Evolutionary conservation across 1,140 invertebrate species (phyloP), one percentile per base, ranked within the genome.

Genomic region (Drosophila triauraria): DNA sequence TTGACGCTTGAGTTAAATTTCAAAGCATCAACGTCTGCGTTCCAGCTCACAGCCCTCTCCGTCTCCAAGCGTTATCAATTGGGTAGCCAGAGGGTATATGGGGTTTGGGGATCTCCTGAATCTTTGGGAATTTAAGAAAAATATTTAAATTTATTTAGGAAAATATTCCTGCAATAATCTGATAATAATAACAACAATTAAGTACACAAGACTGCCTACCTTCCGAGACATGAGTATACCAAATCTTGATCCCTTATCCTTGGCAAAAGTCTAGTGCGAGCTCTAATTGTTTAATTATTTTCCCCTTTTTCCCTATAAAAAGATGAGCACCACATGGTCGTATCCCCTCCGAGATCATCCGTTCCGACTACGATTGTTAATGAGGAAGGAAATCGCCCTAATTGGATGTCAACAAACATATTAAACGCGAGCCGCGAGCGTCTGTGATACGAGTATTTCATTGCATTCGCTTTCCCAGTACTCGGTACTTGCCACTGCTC

Each of bases 401-500:
- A 90, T 90, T 90, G 85, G 85, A 82, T 90, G 85, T 90, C 85
- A 90, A 90, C 85, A 90, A 88, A 91, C 85, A 91, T 91, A 90
- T 85, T 90, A 91, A 82, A 75, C 67, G 77, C 60, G 35, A 78
- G 43, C 67, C 68, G 51, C 67, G 25, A 54, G 51, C 48, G 51
- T 80, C 77, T 80, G 78, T 80, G 76, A 75, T 80, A 72, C 46
- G 67, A 72, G 67, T 70, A 27, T 67, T 57, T 75, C 27, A 80
- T 80, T 79, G 76, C 76, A 79, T 59, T 80, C 59, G 67, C 54
- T 63, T 78, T 79, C 63, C 57, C 57, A 47, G 70, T 56, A 70
- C 48, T 65, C 46, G 46, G 40, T 42, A 47, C 53, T 69, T 43
- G 53, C 47, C 12, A 42, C 75, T 43, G 20, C 58, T 44, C 68